Conservation (phyloP, 35 echinoderm and acorn worm genomes). For the Ophioderma brevispina region DNA sequence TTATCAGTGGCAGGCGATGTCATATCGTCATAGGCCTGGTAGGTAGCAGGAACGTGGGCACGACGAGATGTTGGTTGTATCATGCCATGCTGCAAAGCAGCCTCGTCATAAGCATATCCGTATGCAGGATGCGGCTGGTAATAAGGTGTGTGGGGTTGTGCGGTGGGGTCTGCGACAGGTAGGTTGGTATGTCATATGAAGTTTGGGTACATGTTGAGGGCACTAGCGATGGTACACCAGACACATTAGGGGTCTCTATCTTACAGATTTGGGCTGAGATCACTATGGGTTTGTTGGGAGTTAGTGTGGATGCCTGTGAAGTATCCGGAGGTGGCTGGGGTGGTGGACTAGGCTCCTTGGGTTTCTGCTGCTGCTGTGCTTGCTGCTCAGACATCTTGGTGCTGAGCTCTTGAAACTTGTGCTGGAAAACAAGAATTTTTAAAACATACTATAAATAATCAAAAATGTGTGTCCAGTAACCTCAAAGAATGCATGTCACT, state of each 20-base stretch:
- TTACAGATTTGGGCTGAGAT: slow-evolving; percentile 21
- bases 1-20: too few relatives aligned
- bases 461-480: too few relatives aligned
- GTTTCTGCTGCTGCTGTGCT: background rate
- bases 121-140: too few relatives aligned
- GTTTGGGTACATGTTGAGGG: background rate
- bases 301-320: background rate
- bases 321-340: background rate
- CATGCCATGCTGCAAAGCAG: background rate
- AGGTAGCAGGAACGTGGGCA: too few relatives aligned
- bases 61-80: too few relatives aligned
- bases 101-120: background rate
- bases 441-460: too few relatives aligned
- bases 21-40: too few relatives aligned
- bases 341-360: background rate
- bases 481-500: too few relatives aligned
- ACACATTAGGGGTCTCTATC: slow-evolving; percentile 14
- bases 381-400: background rate
- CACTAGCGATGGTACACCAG: background rate
- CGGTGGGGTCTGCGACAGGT: too few relatives aligned
- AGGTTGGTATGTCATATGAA: background rate
- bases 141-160: too few relatives aligned
- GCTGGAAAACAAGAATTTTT: background rate
- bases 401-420: slow-evolving; percentile 33
- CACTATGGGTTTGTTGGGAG: slow-evolving; percentile 14